phyloP scores from a whole-genome alignment of 2,888 invertebrate species.

The Eumacrocentrus americanus region DNA sequence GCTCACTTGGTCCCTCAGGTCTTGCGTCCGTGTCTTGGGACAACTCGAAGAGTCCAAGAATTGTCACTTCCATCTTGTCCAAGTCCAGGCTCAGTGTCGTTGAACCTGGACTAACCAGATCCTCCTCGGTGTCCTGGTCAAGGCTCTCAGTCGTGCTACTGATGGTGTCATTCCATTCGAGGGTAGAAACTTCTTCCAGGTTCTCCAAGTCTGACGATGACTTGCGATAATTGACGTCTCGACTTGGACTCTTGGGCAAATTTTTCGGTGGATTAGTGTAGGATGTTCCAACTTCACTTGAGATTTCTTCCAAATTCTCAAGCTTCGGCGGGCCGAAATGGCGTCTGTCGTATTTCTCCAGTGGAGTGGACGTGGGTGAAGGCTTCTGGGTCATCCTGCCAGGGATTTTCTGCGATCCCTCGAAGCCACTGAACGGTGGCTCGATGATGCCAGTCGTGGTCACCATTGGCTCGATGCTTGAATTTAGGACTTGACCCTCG shows the following conservation, averaged over 20 bases:
- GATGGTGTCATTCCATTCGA: neutral
- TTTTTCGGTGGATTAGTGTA: conserved; percentile 25
- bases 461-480: neutral
- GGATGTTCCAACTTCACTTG: neutral
- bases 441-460: conserved; percentile 30
- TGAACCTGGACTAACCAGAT: neutral
- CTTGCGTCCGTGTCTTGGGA: conserved; percentile 70
- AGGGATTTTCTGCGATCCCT: conserved; percentile 49
- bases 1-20: conserved; percentile 74
- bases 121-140: neutral
- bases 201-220: neutral
- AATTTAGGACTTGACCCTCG: neutral
- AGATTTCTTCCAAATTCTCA: conserved; percentile 32
- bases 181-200: neutral
- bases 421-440: conserved; percentile 46
- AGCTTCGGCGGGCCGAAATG: conserved; percentile 52
- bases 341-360: conserved; percentile 54
- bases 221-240: conserved; percentile 41
- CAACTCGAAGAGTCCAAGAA: conserved; percentile 82
- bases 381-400: conserved; percentile 37
- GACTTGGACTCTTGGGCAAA: conserved; percentile 46
- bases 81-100: conserved; percentile 20
- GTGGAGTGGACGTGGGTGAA: conserved; percentile 30
- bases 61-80: conserved; percentile 66
- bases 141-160: too few relatives aligned